A percentile compares a stretch with the other conserved stretches of the same genome.
Evolutionary conservation across 2,113 vertebrate species (phyloP).

Genomic region (Athene cunicularia): DNA sequence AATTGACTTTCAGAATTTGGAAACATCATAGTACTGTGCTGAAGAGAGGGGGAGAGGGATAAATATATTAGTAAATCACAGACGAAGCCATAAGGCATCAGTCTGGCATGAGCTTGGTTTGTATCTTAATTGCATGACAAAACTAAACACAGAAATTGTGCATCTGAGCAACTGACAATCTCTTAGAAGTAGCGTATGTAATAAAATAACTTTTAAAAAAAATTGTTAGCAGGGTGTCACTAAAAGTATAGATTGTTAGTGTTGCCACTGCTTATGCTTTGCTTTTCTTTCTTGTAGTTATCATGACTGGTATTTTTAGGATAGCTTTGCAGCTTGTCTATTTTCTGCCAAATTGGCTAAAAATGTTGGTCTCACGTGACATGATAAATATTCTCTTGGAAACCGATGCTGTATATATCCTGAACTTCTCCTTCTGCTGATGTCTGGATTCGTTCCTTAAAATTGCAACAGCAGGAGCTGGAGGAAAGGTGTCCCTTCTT

Average conservation of each 20-base stretch:
- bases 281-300: constrained; percentile 3
- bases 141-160: not conserved
- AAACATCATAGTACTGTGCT: not conserved
- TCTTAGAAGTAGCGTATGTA: not conserved
- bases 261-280: not conserved
- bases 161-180: not conserved
- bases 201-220: not conserved
- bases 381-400: constrained; percentile 20
- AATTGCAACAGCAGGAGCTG: not conserved
- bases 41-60: not conserved
- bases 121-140: not conserved
- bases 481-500: not conserved
- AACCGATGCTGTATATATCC: not conserved
- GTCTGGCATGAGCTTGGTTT: not conserved
- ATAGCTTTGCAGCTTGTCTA: constrained; percentile 37
- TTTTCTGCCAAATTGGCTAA: constrained; percentile 58
- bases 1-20: not conserved
- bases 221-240: not conserved
- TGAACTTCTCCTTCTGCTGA: constrained; percentile 4
- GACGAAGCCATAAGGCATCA: not conserved
- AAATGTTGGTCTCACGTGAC: constrained; percentile 16
- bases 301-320: constrained; percentile 48
- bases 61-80: not conserved
- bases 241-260: not conserved
- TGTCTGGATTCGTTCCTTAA: not conserved